Conservation (phyloP, 2,797 vertebrate genomes). For the Pseudochaenichthys georgianus region DNA sequence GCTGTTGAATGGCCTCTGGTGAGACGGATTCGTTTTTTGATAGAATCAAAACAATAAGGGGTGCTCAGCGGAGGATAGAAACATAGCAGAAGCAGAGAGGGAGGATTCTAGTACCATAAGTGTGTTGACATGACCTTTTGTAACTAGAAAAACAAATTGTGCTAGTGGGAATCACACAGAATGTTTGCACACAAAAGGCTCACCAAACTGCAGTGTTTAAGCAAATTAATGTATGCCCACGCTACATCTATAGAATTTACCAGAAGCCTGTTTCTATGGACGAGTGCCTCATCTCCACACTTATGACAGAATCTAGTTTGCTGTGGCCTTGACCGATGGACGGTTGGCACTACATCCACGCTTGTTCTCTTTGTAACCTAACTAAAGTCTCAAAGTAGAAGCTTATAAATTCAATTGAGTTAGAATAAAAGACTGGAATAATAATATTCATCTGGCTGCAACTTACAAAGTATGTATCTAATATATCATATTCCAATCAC, state of each 20-base stretch:
- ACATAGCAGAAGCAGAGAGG: constrained; percentile 21
- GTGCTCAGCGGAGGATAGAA: constrained; percentile 1
- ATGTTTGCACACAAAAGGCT: constrained; percentile 46
- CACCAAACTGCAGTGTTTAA: constrained; percentile 39
- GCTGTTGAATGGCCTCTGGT: constrained; percentile 31
- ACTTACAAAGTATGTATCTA: not conserved
- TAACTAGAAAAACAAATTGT: constrained; percentile 16
- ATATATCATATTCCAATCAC: too few relatives aligned
- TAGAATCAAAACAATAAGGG: constrained; percentile 52
- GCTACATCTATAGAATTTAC: constrained; percentile 28
- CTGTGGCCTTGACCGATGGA: constrained; percentile 1
- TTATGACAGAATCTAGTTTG: constrained; percentile 10
- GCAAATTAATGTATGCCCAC: constrained; percentile 19
- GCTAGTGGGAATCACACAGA: constrained; percentile 19
- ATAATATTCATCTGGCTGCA: too few relatives aligned
- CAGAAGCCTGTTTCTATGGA: constrained; percentile 6
- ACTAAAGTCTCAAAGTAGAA: not conserved
- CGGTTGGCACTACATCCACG: not conserved
- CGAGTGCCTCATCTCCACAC: not conserved
- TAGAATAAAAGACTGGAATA: too few relatives aligned
- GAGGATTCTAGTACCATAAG: constrained; percentile 22
- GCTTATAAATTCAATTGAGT: not conserved
- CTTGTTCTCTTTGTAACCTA: not conserved
- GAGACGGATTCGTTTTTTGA: constrained; percentile 41
- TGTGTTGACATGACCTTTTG: constrained; percentile 23